Evolutionary conservation across 2,888 invertebrate species (phyloP), one percentile per base, ranked within the genome.

Genomic region (Balanococcus diminutus): DNA sequence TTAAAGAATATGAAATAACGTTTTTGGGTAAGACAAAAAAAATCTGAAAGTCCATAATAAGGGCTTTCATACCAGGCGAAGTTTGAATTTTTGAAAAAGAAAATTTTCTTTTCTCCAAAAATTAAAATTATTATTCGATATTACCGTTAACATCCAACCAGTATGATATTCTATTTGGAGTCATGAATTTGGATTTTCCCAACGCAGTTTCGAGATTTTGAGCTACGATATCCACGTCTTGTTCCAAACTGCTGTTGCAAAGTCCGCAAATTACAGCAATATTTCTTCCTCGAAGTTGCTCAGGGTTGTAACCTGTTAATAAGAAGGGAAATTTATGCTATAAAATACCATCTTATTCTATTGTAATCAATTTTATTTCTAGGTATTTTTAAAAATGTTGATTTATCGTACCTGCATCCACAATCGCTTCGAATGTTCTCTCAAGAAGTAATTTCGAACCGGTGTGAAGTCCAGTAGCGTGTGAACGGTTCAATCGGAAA

Each of bases 181-280:
- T 91, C 92, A 93, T 92, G 46, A 92, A 91, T 79, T 92, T 89
- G 82, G 91, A 91, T 88, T 93, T 93, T 0, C 94, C 94, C 79
- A 93, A 93, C 88, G 94, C 91, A 75, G 92, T 92, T 89, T 94
- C 94, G 56, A 94, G 94, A 31, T 87, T 87, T 28, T 87, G 86
- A 51, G 87, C 87, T 87, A 91, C 91, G 72, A 90, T 90, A 88
- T 91, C 91, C 42, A 90, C 90, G 61, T 90, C 88, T 11, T 90
- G 89, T 0, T 91, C 90, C 1, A 90, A 90, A 1, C 87, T 86
- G 3, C 36, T 87, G n/a, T 82, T 82, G 88, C 90, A 90, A 86
- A 90, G 90, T 32, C 87, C 87, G 2, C 87, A 84, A 19, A 86
- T 86, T 5, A 91, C 90, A 5, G 90, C 91, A 28, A 91, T 89